A percentile compares a stretch with the other conserved stretches of the same genome.
phyloP scores from a whole-genome alignment of 2,888 invertebrate genomes.

The Orthosia cruda region DNA sequence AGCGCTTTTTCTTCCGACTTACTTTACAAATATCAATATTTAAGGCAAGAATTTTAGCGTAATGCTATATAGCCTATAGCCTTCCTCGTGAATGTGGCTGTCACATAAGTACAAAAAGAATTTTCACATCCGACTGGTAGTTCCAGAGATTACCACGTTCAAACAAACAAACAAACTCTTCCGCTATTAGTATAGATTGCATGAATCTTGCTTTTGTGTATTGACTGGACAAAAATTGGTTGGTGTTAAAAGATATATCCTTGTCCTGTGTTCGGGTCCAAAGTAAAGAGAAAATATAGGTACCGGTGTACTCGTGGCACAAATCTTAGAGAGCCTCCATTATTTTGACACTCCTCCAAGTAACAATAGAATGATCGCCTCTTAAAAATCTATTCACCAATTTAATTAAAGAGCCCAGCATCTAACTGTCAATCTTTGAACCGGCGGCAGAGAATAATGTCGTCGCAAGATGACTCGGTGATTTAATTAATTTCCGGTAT shows the following conservation, averaged over 20 bases:
- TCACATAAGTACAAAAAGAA: no score
- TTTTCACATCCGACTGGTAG: no score
- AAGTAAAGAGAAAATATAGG: not conserved
- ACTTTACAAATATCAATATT: no score
- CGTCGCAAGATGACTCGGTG: slow-evolving; percentile 78
- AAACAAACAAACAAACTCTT: no score
- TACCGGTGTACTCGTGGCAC: not conserved
- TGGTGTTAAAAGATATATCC: no score
- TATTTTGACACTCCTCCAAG: slow-evolving; percentile 27
- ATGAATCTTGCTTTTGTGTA: no score
- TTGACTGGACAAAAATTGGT: not conserved
- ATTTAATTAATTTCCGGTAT: slow-evolving; percentile 84
- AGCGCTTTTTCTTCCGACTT: no score
- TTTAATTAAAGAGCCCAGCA: slow-evolving; percentile 79
- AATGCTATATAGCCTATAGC: no score
- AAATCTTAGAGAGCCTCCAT: not conserved
- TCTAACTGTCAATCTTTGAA: slow-evolving; percentile 77
- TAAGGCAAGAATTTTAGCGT: no score
- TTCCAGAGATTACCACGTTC: no score
- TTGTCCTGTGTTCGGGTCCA: not conserved
- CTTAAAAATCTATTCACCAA: slow-evolving; percentile 67
- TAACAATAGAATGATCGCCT: slow-evolving; percentile 37
- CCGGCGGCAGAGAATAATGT: slow-evolving; percentile 76
- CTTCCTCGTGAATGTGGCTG: no score
- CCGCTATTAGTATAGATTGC: no score